Conservation (phyloP, 2,113 vertebrate species). For the Oxygymnocypris stewartii region DNA sequence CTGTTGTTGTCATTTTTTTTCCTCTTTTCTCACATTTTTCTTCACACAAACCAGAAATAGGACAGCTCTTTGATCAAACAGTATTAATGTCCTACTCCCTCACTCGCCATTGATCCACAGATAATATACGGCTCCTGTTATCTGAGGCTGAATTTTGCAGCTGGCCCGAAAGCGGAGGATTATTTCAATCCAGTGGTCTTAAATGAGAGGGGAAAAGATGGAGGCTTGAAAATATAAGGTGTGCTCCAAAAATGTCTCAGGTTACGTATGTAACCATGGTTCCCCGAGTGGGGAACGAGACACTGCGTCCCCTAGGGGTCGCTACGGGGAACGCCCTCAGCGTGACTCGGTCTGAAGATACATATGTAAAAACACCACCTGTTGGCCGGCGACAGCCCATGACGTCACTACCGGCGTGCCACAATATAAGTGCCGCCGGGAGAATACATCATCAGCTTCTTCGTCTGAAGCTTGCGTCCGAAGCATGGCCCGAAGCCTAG, state of each 20-base stretch:
- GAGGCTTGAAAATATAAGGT: not conserved
- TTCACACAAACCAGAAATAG: slow-evolving; percentile 16
- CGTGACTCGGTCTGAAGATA: no score
- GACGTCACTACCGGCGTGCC: no score
- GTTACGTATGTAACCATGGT: no score
- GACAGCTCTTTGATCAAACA: slow-evolving; percentile 48
- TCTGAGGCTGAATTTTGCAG: not conserved
- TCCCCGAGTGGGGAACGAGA: no score
- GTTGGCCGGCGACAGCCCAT: no score
- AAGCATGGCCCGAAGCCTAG: no score
- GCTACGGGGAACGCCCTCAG: no score
- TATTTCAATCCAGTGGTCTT: slow-evolving; percentile 5
- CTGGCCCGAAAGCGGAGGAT: slow-evolving; percentile 31
- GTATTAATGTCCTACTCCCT: not conserved
- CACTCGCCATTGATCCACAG: slow-evolving; percentile 32
- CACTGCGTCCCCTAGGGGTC: no score
- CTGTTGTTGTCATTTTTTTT: slow-evolving; percentile 13
- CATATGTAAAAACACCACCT: no score
- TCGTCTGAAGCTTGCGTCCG: no score
- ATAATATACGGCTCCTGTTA: not conserved
- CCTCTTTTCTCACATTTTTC: not conserved
- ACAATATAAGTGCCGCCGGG: no score
- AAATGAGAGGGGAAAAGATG: not conserved
- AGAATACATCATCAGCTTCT: no score
- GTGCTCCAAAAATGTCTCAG: not conserved